Evolutionary conservation across 92 coral and sea anemone genomes (phyloP).

Genomic region (Actinostola sp.): DNA sequence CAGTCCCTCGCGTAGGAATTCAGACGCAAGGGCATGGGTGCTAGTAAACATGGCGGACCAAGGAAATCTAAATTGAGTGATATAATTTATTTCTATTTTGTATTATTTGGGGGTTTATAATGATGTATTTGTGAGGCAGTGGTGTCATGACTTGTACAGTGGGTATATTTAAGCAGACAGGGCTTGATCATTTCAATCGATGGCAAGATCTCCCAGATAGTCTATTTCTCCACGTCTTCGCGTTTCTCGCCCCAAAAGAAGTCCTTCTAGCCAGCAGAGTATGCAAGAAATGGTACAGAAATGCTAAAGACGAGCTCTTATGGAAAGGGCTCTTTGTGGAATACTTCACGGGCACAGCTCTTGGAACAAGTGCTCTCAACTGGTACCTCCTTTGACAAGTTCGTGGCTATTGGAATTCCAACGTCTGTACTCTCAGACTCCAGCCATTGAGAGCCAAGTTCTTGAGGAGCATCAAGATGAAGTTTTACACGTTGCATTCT

Average conservation of each 20-base stretch:
- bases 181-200: neutral
- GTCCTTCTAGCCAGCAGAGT: constrained; percentile 59
- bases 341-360: neutral
- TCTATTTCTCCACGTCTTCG: constrained; percentile 65
- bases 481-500: constrained; percentile 82
- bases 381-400: constrained; percentile 27
- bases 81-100: neutral
- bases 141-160: neutral
- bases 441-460: constrained; percentile 60
- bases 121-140: neutral
- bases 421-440: constrained; percentile 61
- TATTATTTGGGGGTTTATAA: neutral
- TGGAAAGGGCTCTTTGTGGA: constrained; percentile 62
- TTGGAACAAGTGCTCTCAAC: constrained; percentile 14
- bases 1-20: neutral
- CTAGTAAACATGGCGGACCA: constrained; percentile 45
- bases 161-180: neutral
- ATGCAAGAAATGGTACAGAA: constrained; percentile 75
- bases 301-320: constrained; percentile 68
- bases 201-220: constrained; percentile 80
- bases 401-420: constrained; percentile 74
- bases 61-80: neutral
- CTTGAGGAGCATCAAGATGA: constrained; percentile 71
- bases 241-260: constrained; percentile 68
- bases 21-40: constrained; percentile 7